Percentiles rank a stretch among this genome's conserved stretches.
Conservation (phyloP, 2,888 invertebrate genomes). For the Cheilosia impressa region DNA sequence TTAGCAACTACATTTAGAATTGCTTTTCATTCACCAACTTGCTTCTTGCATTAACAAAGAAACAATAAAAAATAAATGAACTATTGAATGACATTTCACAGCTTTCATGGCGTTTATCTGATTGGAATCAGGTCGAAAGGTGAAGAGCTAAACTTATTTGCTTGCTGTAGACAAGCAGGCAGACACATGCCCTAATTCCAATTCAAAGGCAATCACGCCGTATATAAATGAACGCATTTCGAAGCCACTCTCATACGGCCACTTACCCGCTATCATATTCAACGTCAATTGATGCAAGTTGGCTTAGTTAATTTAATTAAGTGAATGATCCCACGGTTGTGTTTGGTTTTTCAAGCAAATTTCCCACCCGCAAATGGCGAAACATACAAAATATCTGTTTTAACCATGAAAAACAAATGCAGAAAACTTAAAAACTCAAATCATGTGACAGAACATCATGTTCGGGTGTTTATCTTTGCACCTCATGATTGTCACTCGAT, state of each 20-base stretch:
- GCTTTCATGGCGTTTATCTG: no score
- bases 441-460: conserved; percentile 55
- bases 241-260: background rate
- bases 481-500: conserved; percentile 41
- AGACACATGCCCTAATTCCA: background rate
- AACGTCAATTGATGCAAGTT: conserved; percentile 12
- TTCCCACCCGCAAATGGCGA: conserved; percentile 38
- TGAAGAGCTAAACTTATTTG: no score
- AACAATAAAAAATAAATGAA: no score
- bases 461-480: conserved; percentile 29
- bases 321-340: background rate
- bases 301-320: conserved; percentile 20
- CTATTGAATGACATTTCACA: no score
- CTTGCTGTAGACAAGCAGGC: background rate
- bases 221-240: background rate
- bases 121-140: no score
- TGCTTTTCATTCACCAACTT: no score
- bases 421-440: conserved; percentile 20
- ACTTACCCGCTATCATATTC: background rate
- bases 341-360: background rate
- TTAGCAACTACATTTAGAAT: no score
- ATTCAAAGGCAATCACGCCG: background rate
- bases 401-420: conserved; percentile 10
- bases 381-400: conserved; percentile 28
- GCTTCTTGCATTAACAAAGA: no score